Evolutionary conservation across 2,797 vertebrate genomes (phyloP).

Genomic region (Hirundo rustica): DNA sequence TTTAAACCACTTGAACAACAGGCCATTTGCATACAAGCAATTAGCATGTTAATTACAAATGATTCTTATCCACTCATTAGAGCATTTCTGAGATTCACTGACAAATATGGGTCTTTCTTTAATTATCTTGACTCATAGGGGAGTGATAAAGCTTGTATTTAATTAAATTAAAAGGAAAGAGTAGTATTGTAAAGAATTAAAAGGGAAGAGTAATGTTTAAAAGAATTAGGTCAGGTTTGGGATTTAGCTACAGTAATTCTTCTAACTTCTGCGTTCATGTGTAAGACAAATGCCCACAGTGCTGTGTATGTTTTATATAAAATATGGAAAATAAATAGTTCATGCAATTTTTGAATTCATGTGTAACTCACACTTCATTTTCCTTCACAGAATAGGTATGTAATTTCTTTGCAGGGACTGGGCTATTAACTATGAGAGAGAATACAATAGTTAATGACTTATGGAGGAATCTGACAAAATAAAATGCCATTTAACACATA

Average conservation of each 20-base stretch:
- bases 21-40: slow-evolving; percentile 67
- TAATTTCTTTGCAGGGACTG: background rate
- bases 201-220: background rate
- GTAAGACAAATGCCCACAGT: background rate
- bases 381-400: background rate
- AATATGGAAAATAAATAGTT: background rate
- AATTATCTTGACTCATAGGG: slow-evolving; percentile 27
- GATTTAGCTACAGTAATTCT: background rate
- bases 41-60: slow-evolving; percentile 75
- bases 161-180: slow-evolving; percentile 32
- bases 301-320: background rate
- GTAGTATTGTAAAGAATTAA: slow-evolving; percentile 1
- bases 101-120: slow-evolving; percentile 41
- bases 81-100: slow-evolving; percentile 52
- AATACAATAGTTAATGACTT: background rate
- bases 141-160: slow-evolving; percentile 1
- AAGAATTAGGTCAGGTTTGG: background rate
- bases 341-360: background rate
- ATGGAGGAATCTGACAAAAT: background rate
- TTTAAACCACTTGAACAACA: slow-evolving; percentile 72
- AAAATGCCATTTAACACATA: background rate
- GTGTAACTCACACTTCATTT: background rate
- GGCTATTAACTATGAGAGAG: background rate
- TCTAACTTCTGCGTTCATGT: background rate
- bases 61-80: slow-evolving; percentile 52